A percentile compares a stretch with the other conserved stretches of the same genome.
Conservation (phyloP, 2,797 vertebrate genomes). For the Mormyrus hasselquistii region DNA sequence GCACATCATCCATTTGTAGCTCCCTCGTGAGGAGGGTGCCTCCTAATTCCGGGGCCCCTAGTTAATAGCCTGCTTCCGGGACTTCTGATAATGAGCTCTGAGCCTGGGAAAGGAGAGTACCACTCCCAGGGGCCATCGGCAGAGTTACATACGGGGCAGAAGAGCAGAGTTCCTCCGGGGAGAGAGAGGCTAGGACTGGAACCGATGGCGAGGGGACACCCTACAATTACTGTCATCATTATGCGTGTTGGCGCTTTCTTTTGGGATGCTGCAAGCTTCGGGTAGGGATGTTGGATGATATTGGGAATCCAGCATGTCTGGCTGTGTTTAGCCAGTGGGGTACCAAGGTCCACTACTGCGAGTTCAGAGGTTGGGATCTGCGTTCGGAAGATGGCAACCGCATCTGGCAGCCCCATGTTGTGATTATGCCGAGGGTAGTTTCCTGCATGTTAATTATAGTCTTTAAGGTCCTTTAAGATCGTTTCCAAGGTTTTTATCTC, state of each 20-base stretch:
- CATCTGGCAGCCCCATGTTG: conserved; percentile 67
- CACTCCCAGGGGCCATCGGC: conserved; percentile 76
- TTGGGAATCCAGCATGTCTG: background rate
- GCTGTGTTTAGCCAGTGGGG: background rate
- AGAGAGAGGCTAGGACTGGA: conserved; percentile 55
- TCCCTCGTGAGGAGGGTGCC: conserved; percentile 59
- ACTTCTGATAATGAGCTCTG: conserved; percentile 83
- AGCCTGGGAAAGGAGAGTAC: conserved; percentile 68
- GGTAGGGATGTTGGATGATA: background rate
- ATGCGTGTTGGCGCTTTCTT: background rate
- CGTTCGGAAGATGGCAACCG: conserved; percentile 50
- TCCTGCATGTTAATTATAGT: conserved; percentile 50
- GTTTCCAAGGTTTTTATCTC: conserved; percentile 35
- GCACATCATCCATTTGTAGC: conserved; percentile 66
- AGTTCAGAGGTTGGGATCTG: conserved; percentile 32
- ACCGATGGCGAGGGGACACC: conserved; percentile 43
- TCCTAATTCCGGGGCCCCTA: conserved; percentile 80
- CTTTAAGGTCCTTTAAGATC: conserved; percentile 35
- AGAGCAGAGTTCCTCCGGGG: conserved; percentile 53
- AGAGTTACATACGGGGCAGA: conserved; percentile 77
- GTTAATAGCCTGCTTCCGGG: conserved; percentile 68
- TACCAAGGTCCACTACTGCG: background rate
- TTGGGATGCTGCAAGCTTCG: background rate
- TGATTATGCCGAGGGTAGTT: conserved; percentile 65
- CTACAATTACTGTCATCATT: background rate